Base-by-base conservation (phyloP, 2,797 vertebrate species). In the Pampus argenteus region DNA sequence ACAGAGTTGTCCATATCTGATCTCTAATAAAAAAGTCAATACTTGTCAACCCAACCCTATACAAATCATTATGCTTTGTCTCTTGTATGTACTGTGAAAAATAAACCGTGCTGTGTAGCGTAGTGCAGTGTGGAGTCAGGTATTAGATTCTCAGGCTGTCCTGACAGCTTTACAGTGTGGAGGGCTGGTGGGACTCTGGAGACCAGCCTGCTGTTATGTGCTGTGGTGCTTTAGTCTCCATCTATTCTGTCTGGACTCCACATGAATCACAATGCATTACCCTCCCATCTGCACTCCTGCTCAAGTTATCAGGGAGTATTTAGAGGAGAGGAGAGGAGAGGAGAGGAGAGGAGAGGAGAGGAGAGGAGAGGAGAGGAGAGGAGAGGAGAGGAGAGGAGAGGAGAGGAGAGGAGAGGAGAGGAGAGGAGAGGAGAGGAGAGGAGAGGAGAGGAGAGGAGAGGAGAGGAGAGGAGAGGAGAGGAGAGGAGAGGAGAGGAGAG, bases 261-360 rank as follows among this genome's bases (percentile, higher is more conserved):
- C 82, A 88, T 88, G 89, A 92, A 92, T 94, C 88, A 90, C 79
- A 82, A 69, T 69, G 84, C 78, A 89, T 92, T 88, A 91, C 84
- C 77, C 84, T 88, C 71, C 76, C 78, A 52, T 88, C 86, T 81
- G 72, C 86, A 83, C 83, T 81, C 26, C 86, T 82, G 82, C 82
- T 90, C 77, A 80, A 86, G 81, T 85, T 88, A 87, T 89, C 82
- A 78, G 69, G 71, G 79, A 85, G 64, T 10, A 25, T 28, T 14
- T 0, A 2, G 31, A 84, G 25, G 26, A 38, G 81, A 76, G 78
- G 68, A 38, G 61, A 57, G 54, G 26, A 54, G 25, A 60, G 28
- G 9, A 45, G 52, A 38, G 36, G 59, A 68, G 36, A 54, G 47
- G 31, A 52, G 4, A 68, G 4, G 18, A 31, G 20, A 22, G 26